These are phyloP conservation scores for Nannobrachium achirus DNA, from an alignment of 2,113 vertebrate genomes.

Conservation along the genomic window DNA sequence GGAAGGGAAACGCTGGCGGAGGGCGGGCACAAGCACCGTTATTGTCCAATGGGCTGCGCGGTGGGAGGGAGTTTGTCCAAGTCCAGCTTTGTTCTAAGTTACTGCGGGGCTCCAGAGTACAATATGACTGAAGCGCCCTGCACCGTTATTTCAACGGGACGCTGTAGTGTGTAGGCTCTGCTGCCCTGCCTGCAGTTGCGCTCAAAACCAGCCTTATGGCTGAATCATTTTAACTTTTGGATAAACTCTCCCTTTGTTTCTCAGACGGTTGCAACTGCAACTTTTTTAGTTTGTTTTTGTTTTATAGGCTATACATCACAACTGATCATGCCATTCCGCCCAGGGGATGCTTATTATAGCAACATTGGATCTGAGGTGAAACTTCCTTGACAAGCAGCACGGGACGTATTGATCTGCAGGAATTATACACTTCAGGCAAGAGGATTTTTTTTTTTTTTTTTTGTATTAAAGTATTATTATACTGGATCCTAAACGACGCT, in stretches of 20 bases:
- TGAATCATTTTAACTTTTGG: slow-evolving; percentile 35
- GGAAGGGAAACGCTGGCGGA: slow-evolving; percentile 21
- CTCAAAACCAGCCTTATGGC: background rate
- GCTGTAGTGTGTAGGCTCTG: slow-evolving; percentile 49
- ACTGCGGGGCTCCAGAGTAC: slow-evolving; percentile 61
- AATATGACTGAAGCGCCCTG: slow-evolving; percentile 74
- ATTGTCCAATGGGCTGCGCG: slow-evolving; percentile 71
- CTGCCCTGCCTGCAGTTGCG: slow-evolving; percentile 15
- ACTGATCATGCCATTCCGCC: slow-evolving; percentile 14
- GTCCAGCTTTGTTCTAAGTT: slow-evolving; percentile 81
- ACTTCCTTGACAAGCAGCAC: slow-evolving; percentile 33
- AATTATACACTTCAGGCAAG: slow-evolving; percentile 35
- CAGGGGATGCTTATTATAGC: slow-evolving; percentile 25
- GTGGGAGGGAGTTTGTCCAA: slow-evolving; percentile 75
- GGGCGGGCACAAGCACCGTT: slow-evolving; percentile 40
- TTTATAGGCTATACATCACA: background rate
- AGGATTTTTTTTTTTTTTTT: slow-evolving; percentile 32
- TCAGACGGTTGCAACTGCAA: slow-evolving; percentile 9
- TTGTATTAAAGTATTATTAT: slow-evolving; percentile 26
- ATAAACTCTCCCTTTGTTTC: slow-evolving; percentile 46
- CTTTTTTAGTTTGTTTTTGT: slow-evolving; percentile 1
- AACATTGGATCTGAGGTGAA: slow-evolving; percentile 40
- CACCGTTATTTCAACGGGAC: slow-evolving; percentile 74
- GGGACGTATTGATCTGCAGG: slow-evolving; percentile 30
- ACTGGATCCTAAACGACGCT: slow-evolving; percentile 22